Evolutionary conservation across 2,888 invertebrate genomes (phyloP).

Genomic region (Stegana nigrithorax): DNA sequence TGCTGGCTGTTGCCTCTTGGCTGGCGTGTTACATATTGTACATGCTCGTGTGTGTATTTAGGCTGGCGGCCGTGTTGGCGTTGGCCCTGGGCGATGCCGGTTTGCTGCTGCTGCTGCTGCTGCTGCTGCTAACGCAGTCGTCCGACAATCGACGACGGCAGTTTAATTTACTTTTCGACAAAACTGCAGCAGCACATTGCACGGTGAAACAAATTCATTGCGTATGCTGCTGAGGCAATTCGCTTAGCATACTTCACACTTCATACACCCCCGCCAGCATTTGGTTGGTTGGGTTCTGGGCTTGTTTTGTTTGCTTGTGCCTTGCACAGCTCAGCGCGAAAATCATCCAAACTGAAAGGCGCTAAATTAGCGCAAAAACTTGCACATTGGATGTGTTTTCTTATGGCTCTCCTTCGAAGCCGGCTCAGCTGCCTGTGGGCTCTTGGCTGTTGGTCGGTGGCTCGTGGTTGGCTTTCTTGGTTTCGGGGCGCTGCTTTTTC

Average conservation of each 20-base stretch:
- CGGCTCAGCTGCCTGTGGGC: too few species aligned
- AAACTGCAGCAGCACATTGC: too few species aligned
- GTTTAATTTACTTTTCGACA: not conserved
- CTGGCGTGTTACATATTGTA: too few species aligned
- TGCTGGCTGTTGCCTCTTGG: slow-evolving; percentile 1
- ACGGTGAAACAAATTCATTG: too few species aligned
- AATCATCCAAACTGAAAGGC: not conserved
- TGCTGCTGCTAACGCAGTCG: slow-evolving; percentile 7
- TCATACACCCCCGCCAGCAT: not conserved
- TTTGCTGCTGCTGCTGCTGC: slow-evolving; percentile 19
- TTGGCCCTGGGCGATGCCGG: too few species aligned
- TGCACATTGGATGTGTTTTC: not conserved
- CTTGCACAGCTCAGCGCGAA: not conserved
- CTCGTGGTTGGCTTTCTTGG: too few species aligned
- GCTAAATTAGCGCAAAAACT: slow-evolving; percentile 8
- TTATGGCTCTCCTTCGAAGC: not conserved
- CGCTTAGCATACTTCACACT: too few species aligned
- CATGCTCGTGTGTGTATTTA: too few species aligned
- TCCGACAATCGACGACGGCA: not conserved
- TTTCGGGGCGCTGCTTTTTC: too few species aligned
- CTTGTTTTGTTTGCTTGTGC: not conserved
- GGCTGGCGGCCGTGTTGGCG: too few species aligned
- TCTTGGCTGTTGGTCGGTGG: too few species aligned
- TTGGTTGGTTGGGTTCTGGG: not conserved
- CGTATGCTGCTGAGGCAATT: too few species aligned